These are phyloP conservation scores for Tipula confusa DNA, from an alignment of 2,888 invertebrate species.

Conservation along the genomic window DNA sequence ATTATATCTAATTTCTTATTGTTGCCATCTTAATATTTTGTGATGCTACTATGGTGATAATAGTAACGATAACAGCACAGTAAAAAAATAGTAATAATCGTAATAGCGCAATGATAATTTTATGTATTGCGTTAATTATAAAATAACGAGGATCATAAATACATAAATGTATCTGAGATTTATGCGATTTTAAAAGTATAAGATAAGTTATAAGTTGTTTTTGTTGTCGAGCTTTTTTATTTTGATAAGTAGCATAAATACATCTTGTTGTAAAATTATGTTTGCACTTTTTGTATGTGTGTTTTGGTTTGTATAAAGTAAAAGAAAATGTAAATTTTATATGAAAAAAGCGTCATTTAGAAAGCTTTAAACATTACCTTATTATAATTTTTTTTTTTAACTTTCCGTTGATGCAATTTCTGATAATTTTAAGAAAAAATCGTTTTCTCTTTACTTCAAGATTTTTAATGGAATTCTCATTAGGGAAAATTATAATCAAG, in stretches of 20 bases:
- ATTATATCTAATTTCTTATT: slow-evolving; percentile 13
- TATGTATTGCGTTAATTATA: neutral
- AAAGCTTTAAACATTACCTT: neutral
- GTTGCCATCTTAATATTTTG: neutral
- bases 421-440: neutral
- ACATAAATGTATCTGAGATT: neutral
- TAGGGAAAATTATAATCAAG: neutral
- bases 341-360: too few species aligned
- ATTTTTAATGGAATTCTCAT: slow-evolving; percentile 3
- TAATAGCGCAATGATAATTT: neutral
- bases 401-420: neutral
- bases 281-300: neutral
- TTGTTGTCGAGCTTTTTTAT: neutral
- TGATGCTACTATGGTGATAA: neutral
- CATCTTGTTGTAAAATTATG: slow-evolving; percentile 3
- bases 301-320: too few species aligned
- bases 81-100: neutral
- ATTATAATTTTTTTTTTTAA: neutral
- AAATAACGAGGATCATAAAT: neutral
- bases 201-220: neutral
- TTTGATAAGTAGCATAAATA: slow-evolving; percentile 12
- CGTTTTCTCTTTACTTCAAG: neutral
- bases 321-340: too few species aligned
- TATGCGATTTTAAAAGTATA: slow-evolving; percentile 15
- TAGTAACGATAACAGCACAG: neutral